Percentiles rank a stretch among this genome's conserved stretches.
Evolutionary conservation across 2,113 vertebrate species (phyloP).

Genomic region (Osmerus mordax): DNA sequence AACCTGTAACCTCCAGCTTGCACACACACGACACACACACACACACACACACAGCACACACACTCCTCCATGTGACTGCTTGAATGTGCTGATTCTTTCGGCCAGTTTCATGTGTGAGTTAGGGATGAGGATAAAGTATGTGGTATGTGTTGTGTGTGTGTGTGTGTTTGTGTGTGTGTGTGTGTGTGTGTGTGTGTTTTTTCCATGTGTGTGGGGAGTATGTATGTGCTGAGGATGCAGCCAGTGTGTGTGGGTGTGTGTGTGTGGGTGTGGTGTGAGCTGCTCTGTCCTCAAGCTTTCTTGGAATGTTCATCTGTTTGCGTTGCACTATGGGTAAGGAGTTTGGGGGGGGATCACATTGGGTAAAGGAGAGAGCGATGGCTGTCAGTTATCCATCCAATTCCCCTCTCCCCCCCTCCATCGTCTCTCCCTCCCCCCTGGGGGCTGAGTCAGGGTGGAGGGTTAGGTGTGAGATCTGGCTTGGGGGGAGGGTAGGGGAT

Average conservation of each 20-base stretch:
- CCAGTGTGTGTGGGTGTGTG: conserved; percentile 27
- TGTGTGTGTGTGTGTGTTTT: no score
- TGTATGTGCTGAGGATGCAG: conserved; percentile 10
- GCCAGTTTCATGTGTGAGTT: no score
- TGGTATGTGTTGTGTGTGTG: conserved; percentile 45
- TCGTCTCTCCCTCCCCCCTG: background rate
- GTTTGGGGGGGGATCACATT: background rate
- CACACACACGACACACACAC: conserved; percentile 7
- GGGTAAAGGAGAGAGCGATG: conserved; percentile 2
- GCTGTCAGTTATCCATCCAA: background rate
- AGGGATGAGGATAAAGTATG: conserved; percentile 28
- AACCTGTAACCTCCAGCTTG: background rate
- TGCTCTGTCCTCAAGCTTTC: no score
- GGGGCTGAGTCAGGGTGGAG: conserved; percentile 1
- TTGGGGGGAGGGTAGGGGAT: background rate
- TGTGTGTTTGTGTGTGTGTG: conserved; percentile 18
- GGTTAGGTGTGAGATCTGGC: conserved; percentile 7
- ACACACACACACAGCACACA: background rate
- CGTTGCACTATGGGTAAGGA: background rate
- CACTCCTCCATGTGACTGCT: conserved; percentile 1
- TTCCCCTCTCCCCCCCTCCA: no score
- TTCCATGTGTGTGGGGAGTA: conserved; percentile 17
- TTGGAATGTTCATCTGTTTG: background rate
- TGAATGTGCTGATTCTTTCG: no score
- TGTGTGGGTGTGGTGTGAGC: conserved; percentile 11